A percentile compares a stretch with the other conserved stretches of the same genome.
Evolutionary conservation across 2,888 invertebrate genomes (phyloP).

Genomic region (Brachypalpus laphriformis): DNA sequence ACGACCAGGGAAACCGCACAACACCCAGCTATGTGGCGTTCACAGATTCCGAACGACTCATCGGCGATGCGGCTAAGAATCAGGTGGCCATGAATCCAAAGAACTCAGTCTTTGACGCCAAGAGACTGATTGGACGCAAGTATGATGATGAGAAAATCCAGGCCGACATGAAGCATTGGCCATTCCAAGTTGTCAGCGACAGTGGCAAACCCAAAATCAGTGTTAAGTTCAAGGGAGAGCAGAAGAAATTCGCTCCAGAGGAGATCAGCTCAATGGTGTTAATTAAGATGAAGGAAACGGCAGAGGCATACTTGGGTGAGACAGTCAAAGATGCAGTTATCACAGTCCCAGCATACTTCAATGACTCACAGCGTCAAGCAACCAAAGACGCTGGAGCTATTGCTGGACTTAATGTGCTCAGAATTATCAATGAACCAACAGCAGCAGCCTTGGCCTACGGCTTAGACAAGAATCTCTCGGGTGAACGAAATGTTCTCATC

Average conservation of each 20-base stretch:
- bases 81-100: conserved; percentile 94
- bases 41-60: conserved; percentile 92
- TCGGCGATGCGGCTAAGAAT: conserved; percentile 92
- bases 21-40: conserved; percentile 92
- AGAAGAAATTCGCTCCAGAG: conserved; percentile 94
- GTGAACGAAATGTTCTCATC: conserved; percentile 92
- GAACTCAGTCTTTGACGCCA: conserved; percentile 96
- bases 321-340: conserved; percentile 93
- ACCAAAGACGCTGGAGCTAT: conserved; percentile 97
- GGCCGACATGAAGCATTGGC: conserved; percentile 96
- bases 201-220: conserved; percentile 91
- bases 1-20: conserved; percentile 92
- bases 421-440: conserved; percentile 96
- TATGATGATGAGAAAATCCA: conserved; percentile 95
- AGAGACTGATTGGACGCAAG: conserved; percentile 96
- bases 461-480: conserved; percentile 91
- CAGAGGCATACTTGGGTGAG: conserved; percentile 93
- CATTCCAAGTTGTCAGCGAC: conserved; percentile 93
- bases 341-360: conserved; percentile 96
- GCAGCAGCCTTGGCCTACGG: conserved; percentile 97
- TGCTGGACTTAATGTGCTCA: conserved; percentile 94
- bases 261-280: conserved; percentile 97
- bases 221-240: conserved; percentile 94
- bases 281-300: conserved; percentile 96
- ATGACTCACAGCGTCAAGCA: conserved; percentile 94